Evolutionary conservation across 2,888 invertebrate genomes (phyloP), one percentile per base, ranked within the genome.

Genomic region (Idaea dimidiata): DNA sequence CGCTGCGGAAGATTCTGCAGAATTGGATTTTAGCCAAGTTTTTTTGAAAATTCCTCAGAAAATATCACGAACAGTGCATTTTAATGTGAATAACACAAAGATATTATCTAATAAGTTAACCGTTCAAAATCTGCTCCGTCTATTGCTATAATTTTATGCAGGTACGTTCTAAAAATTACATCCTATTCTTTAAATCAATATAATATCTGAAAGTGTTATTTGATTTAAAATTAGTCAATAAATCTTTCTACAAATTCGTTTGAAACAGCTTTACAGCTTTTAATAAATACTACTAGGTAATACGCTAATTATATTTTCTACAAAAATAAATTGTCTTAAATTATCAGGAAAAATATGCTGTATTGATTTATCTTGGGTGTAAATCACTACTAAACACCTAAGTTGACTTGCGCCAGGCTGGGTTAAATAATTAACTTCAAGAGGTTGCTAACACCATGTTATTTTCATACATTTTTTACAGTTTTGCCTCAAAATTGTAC

Each of bases 1-100:
- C 71, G 69, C 72, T 78, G 76, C 76, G 72, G 75, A 70, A 54
- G 17, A 54, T 54, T 54, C 54, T 76, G 74, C 73, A 18, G 18
- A 74, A 72, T 68, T 81, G 79, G 80, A 80, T 63, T 77, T 76
- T 70, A 75, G 79, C 78, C 75, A 80, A 77, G 62, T 67, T 71
- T 70, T 74, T 71, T 65, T 61, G 65, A 76, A 75, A 75, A 73
- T 69, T 64, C 59, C 60, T 59, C 62, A 6, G 61, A 64, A 67
- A 71, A 69, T 70, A 61, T 59, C 65, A 63, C 59, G 61, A 58
- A 66, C 59, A 59, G 71, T 74, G 72, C 60, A 69, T 70, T 67
- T 59, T 66, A 73, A 70, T 74, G 73, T 76, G 76, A 72, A 70
- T 74, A 76, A 70, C 64, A 58, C 6, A 32, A 16, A 62, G 33